Base-by-base conservation (phyloP, 2,113 vertebrate genomes). In the Myotis brandtii region DNA sequence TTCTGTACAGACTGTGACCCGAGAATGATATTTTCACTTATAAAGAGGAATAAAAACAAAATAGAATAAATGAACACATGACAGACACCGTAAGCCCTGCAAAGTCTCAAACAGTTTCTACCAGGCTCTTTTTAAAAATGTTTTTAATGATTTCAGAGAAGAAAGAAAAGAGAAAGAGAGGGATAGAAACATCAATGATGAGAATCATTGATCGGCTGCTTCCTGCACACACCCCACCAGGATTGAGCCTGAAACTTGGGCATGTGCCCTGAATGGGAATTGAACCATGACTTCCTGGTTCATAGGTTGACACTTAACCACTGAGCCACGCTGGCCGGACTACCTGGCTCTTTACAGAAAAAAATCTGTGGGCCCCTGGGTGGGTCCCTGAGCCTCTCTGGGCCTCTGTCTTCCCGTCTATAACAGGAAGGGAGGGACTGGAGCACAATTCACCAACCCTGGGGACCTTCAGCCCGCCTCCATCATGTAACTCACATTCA, bases 361-460 rank as follows among this genome's bases (percentile, higher is more conserved):
- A 32, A n/a, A 12, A 21, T 13, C 23, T 3, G 69, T 3, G 69
- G 40, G 9, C 18, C 20, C 30, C 20, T 21, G 66, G 69, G 62
- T 56, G 37, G 75, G 40, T 3, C 56, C 11, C 82, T 21, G 82
- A 67, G 23, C 75, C 66, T 9, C 27, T 20, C 64, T 1, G 43
- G 79, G 86, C 18, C 30, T 62, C n/a, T 0, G 1, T 40, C 59
- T 67, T 48, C 34, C 25, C 2, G 1, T 52, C 2, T 12, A 30
- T 52, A 21, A 72, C 20, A 5, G 4, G 5, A 12, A n/a, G 30
- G 34, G 30, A 25, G 1, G 40, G 83, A 23, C 13, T 54, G 46
- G 72, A 17, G 40, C 30, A 10, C 9, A 7, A 5, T 73, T 56
- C 46, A 12, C 64, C 48, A n/a, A 4, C 34, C 23, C 17, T 48